Conservation (phyloP, 2,888 invertebrate species). For the Agelastica alni region DNA sequence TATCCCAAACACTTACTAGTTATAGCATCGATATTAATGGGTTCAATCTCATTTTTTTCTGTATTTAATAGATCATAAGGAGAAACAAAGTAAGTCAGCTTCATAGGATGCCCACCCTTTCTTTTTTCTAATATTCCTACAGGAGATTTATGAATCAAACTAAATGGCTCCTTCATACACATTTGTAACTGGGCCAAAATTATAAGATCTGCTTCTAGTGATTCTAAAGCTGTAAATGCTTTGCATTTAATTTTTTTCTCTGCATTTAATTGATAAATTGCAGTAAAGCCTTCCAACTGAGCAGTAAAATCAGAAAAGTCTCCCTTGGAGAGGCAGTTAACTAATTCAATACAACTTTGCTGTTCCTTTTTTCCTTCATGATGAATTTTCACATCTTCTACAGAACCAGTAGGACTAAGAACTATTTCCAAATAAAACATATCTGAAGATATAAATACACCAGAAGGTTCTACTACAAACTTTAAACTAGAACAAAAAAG, state of each 20-base stretch:
- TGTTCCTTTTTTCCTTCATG: slow-evolving; percentile 85
- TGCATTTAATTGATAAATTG: slow-evolving; percentile 91
- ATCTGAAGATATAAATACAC: slow-evolving; percentile 90
- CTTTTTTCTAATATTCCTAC: slow-evolving; percentile 85
- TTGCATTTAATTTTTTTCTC: slow-evolving; percentile 94
- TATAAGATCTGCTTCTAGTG: slow-evolving; percentile 86
- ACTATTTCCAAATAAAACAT: slow-evolving; percentile 95
- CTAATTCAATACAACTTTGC: slow-evolving; percentile 88
- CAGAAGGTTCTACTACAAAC: slow-evolving; percentile 82
- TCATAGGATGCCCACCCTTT: slow-evolving; percentile 90
- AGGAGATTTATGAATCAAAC: slow-evolving; percentile 84
- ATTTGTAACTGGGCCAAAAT: slow-evolving; percentile 76
- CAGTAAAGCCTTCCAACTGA: slow-evolving; percentile 79
- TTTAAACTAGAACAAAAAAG: slow-evolving; percentile 65
- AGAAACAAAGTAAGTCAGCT: slow-evolving; percentile 90
- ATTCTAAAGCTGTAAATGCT: slow-evolving; percentile 89
- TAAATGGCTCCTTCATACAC: slow-evolving; percentile 70
- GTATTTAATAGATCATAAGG: slow-evolving; percentile 88
- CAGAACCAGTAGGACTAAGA: slow-evolving; percentile 79
- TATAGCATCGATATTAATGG: slow-evolving; percentile 76
- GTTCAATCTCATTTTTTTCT: slow-evolving; percentile 71
- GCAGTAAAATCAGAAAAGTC: slow-evolving; percentile 92
- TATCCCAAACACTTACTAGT: slow-evolving; percentile 74
- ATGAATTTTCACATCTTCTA: slow-evolving; percentile 89
- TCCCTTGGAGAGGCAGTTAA: slow-evolving; percentile 78